Percentiles rank a stretch among this genome's conserved stretches.
Evolutionary conservation across 2,888 invertebrate genomes (phyloP).

Genomic region (Amphipoea oculea): DNA sequence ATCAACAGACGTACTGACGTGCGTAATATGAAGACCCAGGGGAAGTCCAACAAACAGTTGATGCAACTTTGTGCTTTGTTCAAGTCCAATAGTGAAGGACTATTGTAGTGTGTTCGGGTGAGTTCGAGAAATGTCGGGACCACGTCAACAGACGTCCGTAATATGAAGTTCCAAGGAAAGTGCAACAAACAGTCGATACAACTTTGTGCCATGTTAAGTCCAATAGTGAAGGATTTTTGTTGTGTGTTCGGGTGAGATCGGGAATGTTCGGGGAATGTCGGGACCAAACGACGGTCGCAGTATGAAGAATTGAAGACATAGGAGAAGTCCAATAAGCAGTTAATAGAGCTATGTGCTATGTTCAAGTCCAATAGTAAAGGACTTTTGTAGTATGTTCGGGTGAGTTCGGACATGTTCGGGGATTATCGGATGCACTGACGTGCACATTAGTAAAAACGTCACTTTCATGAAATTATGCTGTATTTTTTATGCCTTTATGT

Average conservation of each 20-base stretch:
- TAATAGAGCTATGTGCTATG: too few species aligned
- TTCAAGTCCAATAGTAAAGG: too few species aligned
- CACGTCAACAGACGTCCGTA: conserved; percentile 78
- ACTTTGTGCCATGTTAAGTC: neutral
- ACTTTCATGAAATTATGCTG: too few species aligned
- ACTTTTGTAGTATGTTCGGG: too few species aligned
- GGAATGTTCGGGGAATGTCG: too few species aligned
- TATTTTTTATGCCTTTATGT: neutral
- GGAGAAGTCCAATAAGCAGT: too few species aligned
- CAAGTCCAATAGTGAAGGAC: conserved; percentile 72
- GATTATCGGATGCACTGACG: too few species aligned
- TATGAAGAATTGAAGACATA: too few species aligned
- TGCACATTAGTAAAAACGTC: too few species aligned
- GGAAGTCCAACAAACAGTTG: conserved; percentile 75
- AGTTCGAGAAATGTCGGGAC: conserved; percentile 58
- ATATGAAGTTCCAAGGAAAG: conserved; percentile 58
- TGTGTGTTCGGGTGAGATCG: neutral
- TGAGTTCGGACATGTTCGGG: too few species aligned
- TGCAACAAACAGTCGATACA: conserved; percentile 69
- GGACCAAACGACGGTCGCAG: too few species aligned
- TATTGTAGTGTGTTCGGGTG: conserved; percentile 63
- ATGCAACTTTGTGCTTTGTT: conserved; percentile 77
- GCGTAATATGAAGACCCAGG: conserved; percentile 65
- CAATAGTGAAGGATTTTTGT: neutral
- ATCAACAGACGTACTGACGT: conserved; percentile 78